These are phyloP conservation scores for Gandaritis pyraliata DNA, from an alignment of 2,888 invertebrate genomes.

Conservation along the genomic window DNA sequence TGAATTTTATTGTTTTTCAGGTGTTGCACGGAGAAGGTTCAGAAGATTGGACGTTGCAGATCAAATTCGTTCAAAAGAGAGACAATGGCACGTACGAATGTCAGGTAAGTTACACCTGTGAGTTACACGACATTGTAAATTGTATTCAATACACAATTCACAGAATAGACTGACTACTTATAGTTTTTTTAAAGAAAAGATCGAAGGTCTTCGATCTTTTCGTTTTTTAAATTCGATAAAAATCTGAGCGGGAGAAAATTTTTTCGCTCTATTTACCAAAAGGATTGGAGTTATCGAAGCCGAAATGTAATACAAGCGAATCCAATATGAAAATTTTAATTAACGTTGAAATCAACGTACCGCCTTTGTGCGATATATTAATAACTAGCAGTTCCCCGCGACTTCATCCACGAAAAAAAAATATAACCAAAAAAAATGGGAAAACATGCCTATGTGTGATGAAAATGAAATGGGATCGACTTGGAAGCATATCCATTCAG, in stretches of 20 bases:
- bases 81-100: constrained; percentile 98
- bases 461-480: no score
- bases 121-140: no score
- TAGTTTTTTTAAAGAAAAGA: no score
- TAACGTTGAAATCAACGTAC: constrained; percentile 50
- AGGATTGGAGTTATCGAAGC: constrained; percentile 12
- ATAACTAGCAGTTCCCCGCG: no score
- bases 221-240: no score
- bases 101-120: constrained; percentile 88
- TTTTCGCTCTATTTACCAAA: constrained; percentile 6
- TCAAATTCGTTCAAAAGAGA: constrained; percentile 96
- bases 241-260: neutral
- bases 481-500: no score
- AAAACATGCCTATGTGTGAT: no score
- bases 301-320: constrained; percentile 34
- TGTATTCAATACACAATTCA: no score
- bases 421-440: no score
- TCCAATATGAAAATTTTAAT: constrained; percentile 62
- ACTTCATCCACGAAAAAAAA: no score
- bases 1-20: constrained; percentile 47
- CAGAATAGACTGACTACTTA: no score
- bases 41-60: constrained; percentile 97
- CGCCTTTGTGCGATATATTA: constrained; percentile 49
- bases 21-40: constrained; percentile 94
- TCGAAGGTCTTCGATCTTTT: no score